Conservation (phyloP, 2,797 vertebrate species). For the Danionella dracula region DNA sequence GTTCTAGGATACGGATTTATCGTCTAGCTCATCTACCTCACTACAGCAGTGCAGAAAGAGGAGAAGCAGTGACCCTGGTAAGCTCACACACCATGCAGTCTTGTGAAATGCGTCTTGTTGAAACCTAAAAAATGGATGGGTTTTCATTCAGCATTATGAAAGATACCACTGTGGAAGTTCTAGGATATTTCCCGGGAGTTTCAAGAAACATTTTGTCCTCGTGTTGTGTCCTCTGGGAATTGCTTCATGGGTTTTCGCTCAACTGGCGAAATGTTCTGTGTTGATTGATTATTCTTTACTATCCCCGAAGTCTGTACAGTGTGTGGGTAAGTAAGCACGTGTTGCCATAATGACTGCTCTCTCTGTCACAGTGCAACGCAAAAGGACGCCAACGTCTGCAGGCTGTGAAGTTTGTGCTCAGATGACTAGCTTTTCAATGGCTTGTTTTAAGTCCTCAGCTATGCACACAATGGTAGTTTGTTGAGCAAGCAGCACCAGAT, state of each 20-base stretch:
- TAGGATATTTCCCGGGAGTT: background rate
- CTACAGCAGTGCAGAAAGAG: conserved; percentile 44
- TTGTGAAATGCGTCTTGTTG: background rate
- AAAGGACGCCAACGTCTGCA: conserved; percentile 37
- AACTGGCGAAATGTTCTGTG: background rate
- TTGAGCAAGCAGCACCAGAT: conserved; percentile 11
- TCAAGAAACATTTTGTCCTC: too few species aligned
- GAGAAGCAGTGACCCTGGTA: conserved; percentile 52
- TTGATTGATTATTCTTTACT: background rate
- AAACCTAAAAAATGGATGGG: background rate
- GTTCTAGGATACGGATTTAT: conserved; percentile 38
- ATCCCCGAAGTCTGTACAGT: background rate
- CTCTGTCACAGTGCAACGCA: conserved; percentile 17
- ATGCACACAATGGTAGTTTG: conserved; percentile 39
- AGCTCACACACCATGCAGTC: background rate
- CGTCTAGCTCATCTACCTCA: conserved; percentile 40
- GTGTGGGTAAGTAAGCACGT: conserved; percentile 29
- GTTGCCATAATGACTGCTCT: conserved; percentile 33
- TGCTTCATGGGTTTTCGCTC: too few species aligned
- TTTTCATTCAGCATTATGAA: background rate
- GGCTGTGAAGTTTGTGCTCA: conserved; percentile 42
- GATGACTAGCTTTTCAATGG: conserved; percentile 39
- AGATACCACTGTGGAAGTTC: background rate
- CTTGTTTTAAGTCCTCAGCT: conserved; percentile 10
- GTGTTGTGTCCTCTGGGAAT: too few species aligned